phyloP scores from a whole-genome alignment of 1,140 invertebrate genomes.

The Carcinoscorpius rotundicauda region DNA sequence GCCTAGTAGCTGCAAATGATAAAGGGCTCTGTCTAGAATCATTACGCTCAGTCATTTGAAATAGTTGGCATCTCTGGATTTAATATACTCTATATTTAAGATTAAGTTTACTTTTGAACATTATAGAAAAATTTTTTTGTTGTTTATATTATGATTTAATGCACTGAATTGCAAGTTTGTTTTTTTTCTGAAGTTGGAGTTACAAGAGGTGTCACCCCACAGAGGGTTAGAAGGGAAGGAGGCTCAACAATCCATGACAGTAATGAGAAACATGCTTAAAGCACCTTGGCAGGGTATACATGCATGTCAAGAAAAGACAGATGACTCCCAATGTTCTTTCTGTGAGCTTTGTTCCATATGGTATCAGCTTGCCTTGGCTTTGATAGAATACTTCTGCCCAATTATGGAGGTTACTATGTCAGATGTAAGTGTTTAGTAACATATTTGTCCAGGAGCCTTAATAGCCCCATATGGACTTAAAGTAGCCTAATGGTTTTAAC shows the following conservation, averaged over 20 bases:
- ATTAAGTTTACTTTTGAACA: too few species aligned
- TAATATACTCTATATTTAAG: too few species aligned
- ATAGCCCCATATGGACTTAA: too few species aligned
- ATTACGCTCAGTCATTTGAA: too few species aligned
- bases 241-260: constrained; percentile 56
- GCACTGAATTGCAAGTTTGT: background rate
- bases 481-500: too few species aligned
- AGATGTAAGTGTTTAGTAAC: constrained; percentile 16
- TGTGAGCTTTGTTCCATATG: constrained; percentile 87
- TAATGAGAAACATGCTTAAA: constrained; percentile 70
- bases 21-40: too few species aligned
- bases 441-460: too few species aligned
- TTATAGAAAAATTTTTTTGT: too few species aligned
- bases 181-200: constrained; percentile 56
- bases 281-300: constrained; percentile 60
- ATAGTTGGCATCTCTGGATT: too few species aligned
- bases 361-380: constrained; percentile 51
- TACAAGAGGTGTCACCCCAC: constrained; percentile 79
- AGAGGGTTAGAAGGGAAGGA: constrained; percentile 61
- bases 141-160: background rate
- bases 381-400: constrained; percentile 42
- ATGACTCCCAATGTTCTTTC: constrained; percentile 50
- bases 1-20: too few species aligned
- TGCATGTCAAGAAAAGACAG: constrained; percentile 43
- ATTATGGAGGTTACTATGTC: constrained; percentile 32